Conservation (phyloP, 2,888 invertebrate genomes). For the Diachrysia chrysitis region DNA sequence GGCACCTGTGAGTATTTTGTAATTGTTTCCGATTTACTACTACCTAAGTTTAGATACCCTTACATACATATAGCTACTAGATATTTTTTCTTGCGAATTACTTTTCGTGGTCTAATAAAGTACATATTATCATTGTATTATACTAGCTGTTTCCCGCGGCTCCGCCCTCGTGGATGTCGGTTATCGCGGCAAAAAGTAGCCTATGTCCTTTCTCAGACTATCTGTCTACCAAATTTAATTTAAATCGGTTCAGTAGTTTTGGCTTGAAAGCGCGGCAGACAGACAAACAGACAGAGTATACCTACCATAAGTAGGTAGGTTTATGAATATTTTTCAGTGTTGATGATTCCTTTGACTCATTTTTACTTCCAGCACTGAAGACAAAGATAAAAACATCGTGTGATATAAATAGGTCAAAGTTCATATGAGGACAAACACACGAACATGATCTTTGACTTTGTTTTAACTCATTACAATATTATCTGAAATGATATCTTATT, state of each 20-base stretch:
- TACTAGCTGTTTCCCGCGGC: no score
- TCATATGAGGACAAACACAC: not conserved
- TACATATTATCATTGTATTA: no score
- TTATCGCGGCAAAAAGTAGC: no score
- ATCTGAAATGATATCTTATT: not conserved
- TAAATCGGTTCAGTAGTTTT: no score
- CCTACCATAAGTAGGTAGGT: no score
- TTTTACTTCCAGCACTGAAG: not conserved
- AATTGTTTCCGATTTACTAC: not conserved
- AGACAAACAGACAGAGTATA: no score
- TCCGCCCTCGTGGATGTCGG: no score
- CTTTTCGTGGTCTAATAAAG: not conserved
- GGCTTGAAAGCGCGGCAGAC: no score
- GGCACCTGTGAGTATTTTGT: not conserved
- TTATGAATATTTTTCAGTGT: not conserved
- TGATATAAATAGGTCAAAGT: conserved; percentile 6
- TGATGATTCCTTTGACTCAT: not conserved
- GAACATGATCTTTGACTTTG: not conserved
- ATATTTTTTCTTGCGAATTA: not conserved
- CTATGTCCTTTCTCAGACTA: no score
- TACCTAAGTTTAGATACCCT: not conserved
- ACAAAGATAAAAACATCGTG: conserved; percentile 11
- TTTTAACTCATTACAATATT: not conserved
- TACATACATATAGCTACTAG: not conserved
- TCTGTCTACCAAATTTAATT: no score